Evolutionary conservation across 2,113 vertebrate genomes (phyloP).

Genomic region (Brachionichthys hirsutus): DNA sequence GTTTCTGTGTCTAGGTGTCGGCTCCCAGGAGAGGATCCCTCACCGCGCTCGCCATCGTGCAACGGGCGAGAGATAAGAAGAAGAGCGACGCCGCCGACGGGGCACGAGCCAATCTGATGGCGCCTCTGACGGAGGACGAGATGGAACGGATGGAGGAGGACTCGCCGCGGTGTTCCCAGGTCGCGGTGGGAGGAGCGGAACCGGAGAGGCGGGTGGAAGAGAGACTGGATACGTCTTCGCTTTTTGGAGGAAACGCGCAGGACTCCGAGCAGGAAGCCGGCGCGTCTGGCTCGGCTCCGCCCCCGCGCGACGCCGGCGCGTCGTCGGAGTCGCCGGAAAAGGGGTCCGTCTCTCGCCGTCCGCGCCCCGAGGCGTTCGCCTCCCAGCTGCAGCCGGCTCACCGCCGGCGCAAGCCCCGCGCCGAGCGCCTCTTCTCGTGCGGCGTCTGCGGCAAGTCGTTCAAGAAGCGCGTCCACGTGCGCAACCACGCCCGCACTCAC

Average conservation of each 20-base stretch:
- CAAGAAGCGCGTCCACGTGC: constrained; percentile 87
- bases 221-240: constrained; percentile 1
- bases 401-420: constrained; percentile 80
- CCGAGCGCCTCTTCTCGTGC: constrained; percentile 82
- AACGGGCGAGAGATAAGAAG: constrained; percentile 63
- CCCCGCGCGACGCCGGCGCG: neutral
- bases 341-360: constrained; percentile 76
- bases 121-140: constrained; percentile 57
- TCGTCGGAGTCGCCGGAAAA: constrained; percentile 27
- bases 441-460: constrained; percentile 85
- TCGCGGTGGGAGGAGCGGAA: constrained; percentile 2
- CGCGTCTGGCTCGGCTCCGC: neutral
- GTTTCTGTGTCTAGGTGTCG: constrained; percentile 65
- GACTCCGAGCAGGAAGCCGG: neutral
- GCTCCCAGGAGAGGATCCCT: constrained; percentile 53
- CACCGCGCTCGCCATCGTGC: constrained; percentile 65
- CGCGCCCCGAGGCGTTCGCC: constrained; percentile 79
- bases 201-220: constrained; percentile 26
- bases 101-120: constrained; percentile 21
- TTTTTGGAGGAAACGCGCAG: neutral
- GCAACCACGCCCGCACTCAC: constrained; percentile 87
- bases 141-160: constrained; percentile 46
- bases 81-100: constrained; percentile 21
- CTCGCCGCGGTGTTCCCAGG: constrained; percentile 7
- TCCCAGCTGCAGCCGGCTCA: constrained; percentile 80